phyloP scores from a whole-genome alignment of 1,140 invertebrate species.

The Sminthurides bifidus region DNA sequence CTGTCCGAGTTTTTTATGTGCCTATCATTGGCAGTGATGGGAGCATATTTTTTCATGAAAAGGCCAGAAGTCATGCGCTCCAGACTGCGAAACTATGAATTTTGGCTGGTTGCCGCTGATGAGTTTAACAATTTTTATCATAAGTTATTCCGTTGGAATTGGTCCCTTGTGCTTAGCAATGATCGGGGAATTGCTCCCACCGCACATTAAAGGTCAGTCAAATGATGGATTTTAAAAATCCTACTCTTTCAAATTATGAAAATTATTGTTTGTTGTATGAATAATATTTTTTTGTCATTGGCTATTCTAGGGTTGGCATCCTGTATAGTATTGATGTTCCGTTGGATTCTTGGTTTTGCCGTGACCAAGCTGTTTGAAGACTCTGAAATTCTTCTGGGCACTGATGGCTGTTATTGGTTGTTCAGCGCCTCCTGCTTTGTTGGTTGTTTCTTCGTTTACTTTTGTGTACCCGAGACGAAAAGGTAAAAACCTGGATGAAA shows the following conservation, averaged over 20 bases:
- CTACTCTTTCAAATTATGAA: not conserved
- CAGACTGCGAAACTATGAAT: slow-evolving; percentile 15
- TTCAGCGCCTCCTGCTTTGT: slow-evolving; percentile 44
- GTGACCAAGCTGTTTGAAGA: slow-evolving; percentile 41
- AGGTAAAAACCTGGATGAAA: slow-evolving; percentile 54
- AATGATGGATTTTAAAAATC: not conserved
- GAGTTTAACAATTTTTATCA: slow-evolving; percentile 39
- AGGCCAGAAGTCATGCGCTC: slow-evolving; percentile 12
- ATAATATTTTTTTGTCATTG: not conserved
- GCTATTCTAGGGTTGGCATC: slow-evolving; percentile 24
- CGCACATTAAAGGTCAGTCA: slow-evolving; percentile 13
- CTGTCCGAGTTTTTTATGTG: slow-evolving; percentile 41
- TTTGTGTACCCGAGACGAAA: slow-evolving; percentile 61
- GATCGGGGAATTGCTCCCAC: slow-evolving; percentile 38
- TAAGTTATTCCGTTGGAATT: slow-evolving; percentile 42
- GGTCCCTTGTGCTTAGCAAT: slow-evolving; percentile 61
- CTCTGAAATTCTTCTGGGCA: slow-evolving; percentile 38
- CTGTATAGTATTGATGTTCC: slow-evolving; percentile 39
- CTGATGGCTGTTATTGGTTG: slow-evolving; percentile 44
- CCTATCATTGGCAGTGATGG: slow-evolving; percentile 37
- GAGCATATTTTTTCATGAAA: slow-evolving; percentile 39
- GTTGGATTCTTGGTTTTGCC: slow-evolving; percentile 43
- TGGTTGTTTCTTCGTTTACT: slow-evolving; percentile 44
- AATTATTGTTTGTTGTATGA: not conserved
- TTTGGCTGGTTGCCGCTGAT: slow-evolving; percentile 39